These are phyloP conservation scores for Melanotaenia duboulayi DNA, from an alignment of 2,113 vertebrate species.

Conservation along the genomic window DNA sequence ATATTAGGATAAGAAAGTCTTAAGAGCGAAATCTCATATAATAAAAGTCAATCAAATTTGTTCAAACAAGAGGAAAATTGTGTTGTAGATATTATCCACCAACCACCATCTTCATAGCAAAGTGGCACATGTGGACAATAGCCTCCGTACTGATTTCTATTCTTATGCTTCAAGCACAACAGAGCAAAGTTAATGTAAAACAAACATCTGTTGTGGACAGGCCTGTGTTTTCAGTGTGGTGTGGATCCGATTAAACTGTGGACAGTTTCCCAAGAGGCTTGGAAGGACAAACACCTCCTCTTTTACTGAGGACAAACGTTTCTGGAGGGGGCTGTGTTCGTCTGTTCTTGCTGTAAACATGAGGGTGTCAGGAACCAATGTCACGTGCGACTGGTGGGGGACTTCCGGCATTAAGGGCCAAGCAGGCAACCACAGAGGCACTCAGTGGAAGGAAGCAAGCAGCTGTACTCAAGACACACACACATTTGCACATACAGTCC, in stretches of 20 bases:
- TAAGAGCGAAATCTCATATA: conserved; percentile 12
- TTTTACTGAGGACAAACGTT: conserved; percentile 74
- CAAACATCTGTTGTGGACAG: conserved; percentile 84
- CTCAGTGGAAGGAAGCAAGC: conserved; percentile 67
- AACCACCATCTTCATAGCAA: conserved; percentile 65
- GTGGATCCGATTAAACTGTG: conserved; percentile 75
- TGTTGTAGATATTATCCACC: conserved; percentile 56
- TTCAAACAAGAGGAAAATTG: conserved; percentile 36
- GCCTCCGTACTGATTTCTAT: conserved; percentile 72
- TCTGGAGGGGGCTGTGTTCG: conserved; percentile 64
- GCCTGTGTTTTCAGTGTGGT: conserved; percentile 78
- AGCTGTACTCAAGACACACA: conserved; percentile 66
- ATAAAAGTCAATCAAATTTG: conserved; percentile 8
- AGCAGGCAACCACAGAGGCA: conserved; percentile 65
- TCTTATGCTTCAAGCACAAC: conserved; percentile 70
- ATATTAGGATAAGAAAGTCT: background rate
- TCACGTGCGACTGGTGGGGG: conserved; percentile 75
- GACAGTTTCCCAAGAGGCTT: conserved; percentile 76
- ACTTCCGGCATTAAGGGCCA: conserved; percentile 72
- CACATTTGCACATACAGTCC: conserved; percentile 24
- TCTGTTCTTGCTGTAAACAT: conserved; percentile 77
- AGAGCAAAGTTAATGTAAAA: conserved; percentile 71
- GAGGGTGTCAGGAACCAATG: conserved; percentile 76
- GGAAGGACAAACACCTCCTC: conserved; percentile 76
- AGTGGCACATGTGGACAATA: conserved; percentile 69